Evolutionary conservation across 2,888 invertebrate species (phyloP).

Genomic region (Drosophila emarginata): DNA sequence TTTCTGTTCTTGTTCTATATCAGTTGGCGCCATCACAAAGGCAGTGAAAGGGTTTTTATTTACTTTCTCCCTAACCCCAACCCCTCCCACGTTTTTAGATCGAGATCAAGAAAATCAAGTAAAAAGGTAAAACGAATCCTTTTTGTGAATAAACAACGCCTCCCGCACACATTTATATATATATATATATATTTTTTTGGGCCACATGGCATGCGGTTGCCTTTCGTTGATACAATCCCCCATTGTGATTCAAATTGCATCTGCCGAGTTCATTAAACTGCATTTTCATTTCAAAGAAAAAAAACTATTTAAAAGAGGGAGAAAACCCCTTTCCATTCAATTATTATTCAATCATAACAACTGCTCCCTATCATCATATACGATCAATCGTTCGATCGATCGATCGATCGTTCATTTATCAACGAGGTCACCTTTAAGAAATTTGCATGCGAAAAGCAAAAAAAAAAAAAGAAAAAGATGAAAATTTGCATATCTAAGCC

Average conservation of each 20-base stretch:
- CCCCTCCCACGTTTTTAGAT: background rate
- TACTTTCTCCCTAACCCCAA: background rate
- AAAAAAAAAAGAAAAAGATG: slow-evolving; percentile 25
- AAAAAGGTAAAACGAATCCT: slow-evolving; percentile 6
- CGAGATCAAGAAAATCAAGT: background rate
- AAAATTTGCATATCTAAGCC: slow-evolving; percentile 50
- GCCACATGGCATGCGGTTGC: slow-evolving; percentile 54
- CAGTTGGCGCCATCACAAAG: background rate
- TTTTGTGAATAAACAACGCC: slow-evolving; percentile 30
- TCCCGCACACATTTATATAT: slow-evolving; percentile 54
- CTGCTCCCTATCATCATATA: slow-evolving; percentile 2
- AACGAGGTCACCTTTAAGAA: slow-evolving; percentile 32
- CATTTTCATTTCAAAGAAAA: background rate
- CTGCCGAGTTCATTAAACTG: slow-evolving; percentile 45
- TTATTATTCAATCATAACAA: slow-evolving; percentile 52
- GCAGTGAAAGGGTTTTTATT: background rate
- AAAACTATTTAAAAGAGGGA: no score
- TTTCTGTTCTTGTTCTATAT: background rate
- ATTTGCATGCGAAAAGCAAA: slow-evolving; percentile 39
- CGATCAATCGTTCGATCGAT: slow-evolving; percentile 17
- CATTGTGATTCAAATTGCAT: slow-evolving; percentile 35
- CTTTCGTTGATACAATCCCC: slow-evolving; percentile 16
- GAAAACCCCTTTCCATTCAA: slow-evolving; percentile 32
- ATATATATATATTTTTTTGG: no score
- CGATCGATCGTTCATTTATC: slow-evolving; percentile 37